Conservation (phyloP, 2,113 vertebrate species). For the Xyliphius kryptos region DNA sequence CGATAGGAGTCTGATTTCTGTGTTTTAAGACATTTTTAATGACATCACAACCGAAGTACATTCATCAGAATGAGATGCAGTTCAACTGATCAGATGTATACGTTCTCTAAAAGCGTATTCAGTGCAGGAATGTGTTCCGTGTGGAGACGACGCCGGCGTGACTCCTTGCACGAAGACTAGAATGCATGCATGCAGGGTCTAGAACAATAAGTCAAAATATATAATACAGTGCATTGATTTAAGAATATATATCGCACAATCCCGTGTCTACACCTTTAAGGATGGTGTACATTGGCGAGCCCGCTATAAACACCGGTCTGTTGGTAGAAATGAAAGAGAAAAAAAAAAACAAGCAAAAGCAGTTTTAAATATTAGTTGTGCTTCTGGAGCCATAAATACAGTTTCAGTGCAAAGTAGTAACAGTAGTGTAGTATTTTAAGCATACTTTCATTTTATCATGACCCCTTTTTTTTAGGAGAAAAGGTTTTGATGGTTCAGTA, state of each 20-base stretch:
- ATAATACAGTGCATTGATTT: too few relatives aligned
- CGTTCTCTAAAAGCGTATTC: too few relatives aligned
- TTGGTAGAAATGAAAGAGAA: not conserved
- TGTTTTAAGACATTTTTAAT: too few relatives aligned
- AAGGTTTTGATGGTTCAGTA: not conserved
- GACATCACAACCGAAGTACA: not conserved
- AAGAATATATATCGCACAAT: too few relatives aligned
- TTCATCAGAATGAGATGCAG: not conserved
- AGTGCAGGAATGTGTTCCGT: too few relatives aligned
- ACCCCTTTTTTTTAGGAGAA: not conserved
- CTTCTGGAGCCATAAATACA: not conserved
- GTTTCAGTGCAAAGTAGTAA: slow-evolving; percentile 3
- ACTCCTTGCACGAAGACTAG: not conserved
- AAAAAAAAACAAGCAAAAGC: not conserved
- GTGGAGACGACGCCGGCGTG: not conserved
- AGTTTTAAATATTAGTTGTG: not conserved
- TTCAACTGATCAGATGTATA: not conserved
- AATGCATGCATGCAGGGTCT: not conserved
- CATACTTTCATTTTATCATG: too few relatives aligned
- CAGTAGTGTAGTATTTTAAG: too few relatives aligned
- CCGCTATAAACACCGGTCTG: too few relatives aligned
- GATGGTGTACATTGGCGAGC: too few relatives aligned
- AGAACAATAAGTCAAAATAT: too few relatives aligned
- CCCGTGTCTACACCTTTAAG: too few relatives aligned
- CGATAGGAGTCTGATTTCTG: too few relatives aligned